phyloP scores from a whole-genome alignment of 2,888 invertebrate genomes.

The Caenorhabditis sp. region DNA sequence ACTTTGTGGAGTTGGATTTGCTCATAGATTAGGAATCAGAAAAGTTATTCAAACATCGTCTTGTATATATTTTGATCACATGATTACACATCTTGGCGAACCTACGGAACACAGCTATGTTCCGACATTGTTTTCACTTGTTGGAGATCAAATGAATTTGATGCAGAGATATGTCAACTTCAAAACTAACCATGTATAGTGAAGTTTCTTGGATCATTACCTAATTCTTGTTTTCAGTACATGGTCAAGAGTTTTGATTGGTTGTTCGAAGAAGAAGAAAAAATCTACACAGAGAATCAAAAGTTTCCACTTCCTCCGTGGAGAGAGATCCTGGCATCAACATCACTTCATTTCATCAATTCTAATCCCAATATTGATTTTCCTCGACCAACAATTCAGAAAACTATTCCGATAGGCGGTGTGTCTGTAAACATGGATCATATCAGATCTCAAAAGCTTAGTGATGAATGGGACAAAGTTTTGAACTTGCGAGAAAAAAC shows the following conservation, averaged over 20 bases:
- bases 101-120: slow-evolving; percentile 16
- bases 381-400: slow-evolving; percentile 27
- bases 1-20: slow-evolving; percentile 16
- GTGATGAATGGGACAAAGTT: slow-evolving; percentile 7
- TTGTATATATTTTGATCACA: slow-evolving; percentile 13
- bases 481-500: slow-evolving; percentile 4
- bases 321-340: slow-evolving; percentile 20
- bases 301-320: slow-evolving; percentile 27
- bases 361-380: slow-evolving; percentile 41
- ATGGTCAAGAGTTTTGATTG: neutral
- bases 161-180: neutral
- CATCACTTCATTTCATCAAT: slow-evolving; percentile 24
- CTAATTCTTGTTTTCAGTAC: too few relatives aligned
- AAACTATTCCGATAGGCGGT: slow-evolving; percentile 31
- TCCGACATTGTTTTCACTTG: neutral
- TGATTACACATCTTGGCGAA: slow-evolving; percentile 14
- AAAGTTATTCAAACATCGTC: slow-evolving; percentile 11
- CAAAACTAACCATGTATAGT: neutral
- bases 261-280: slow-evolving; percentile 18
- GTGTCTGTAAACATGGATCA: slow-evolving; percentile 29
- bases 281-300: slow-evolving; percentile 5
- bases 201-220: neutral
- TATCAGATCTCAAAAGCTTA: slow-evolving; percentile 11
- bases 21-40: slow-evolving; percentile 13
- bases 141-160: neutral